These are phyloP conservation scores for Timema cristinae DNA, from an alignment of 2,888 invertebrate genomes.

Conservation along the genomic window DNA sequence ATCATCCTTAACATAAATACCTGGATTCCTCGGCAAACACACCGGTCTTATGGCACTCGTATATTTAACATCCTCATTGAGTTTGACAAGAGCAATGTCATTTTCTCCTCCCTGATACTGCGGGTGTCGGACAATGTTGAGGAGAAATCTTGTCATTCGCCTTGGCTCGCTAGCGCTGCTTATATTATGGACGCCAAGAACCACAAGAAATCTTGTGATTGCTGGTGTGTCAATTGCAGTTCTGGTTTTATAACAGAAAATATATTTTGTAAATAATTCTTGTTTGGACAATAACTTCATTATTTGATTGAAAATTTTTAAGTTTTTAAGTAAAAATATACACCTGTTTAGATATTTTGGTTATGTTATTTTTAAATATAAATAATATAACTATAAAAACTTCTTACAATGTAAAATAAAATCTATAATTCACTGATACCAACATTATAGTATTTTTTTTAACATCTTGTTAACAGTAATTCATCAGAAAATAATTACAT, in stretches of 20 bases:
- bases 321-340: too few species aligned
- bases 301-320: too few species aligned
- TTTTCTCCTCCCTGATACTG: conserved; percentile 21
- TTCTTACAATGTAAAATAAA: too few species aligned
- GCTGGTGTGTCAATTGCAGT: not conserved
- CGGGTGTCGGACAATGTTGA: conserved; percentile 27
- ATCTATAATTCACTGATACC: too few species aligned
- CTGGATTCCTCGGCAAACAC: conserved; percentile 24
- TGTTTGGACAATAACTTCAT: too few species aligned
- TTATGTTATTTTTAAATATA: too few species aligned
- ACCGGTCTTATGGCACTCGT: conserved; percentile 24
- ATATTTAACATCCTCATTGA: conserved; percentile 23
- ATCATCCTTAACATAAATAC: conserved; percentile 1
- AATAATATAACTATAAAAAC: too few species aligned
- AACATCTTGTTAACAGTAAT: too few species aligned
- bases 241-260: not conserved
- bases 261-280: not conserved
- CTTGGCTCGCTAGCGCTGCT: not conserved
- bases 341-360: too few species aligned
- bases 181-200: not conserved
- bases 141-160: not conserved
- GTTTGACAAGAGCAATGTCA: conserved; percentile 26
- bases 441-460: too few species aligned
- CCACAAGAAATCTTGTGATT: conserved; percentile 9
- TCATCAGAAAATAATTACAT: too few species aligned